Conservation (phyloP, 2,797 vertebrate species). For the Morus bassanus region DNA sequence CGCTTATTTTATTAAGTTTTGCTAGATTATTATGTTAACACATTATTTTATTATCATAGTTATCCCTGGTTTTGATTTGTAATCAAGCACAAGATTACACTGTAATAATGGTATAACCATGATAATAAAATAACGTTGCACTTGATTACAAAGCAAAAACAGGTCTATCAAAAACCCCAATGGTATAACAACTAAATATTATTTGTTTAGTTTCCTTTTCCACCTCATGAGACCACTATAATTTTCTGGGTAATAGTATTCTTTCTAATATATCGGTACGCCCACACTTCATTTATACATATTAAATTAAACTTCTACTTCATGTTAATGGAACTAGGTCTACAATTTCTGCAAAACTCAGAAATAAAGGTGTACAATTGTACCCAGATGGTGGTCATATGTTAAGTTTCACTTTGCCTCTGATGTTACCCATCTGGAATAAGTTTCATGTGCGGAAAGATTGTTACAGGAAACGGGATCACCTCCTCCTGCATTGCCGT, state of each 20-base stretch:
- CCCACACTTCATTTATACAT: slow-evolving; percentile 34
- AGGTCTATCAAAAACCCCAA: not conserved
- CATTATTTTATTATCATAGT: slow-evolving; percentile 11
- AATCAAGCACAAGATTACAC: slow-evolving; percentile 28
- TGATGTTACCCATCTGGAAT: not conserved
- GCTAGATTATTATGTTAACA: not conserved
- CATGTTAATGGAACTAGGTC: not conserved
- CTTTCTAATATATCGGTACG: not conserved
- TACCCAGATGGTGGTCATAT: not conserved
- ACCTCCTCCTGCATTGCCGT: accelerated
- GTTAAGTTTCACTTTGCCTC: not conserved
- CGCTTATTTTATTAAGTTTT: not conserved
- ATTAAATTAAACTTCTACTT: slow-evolving; percentile 37
- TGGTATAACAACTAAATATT: slow-evolving; percentile 11
- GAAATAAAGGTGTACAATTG: not conserved
- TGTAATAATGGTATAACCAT: not conserved
- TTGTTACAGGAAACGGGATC: not conserved
- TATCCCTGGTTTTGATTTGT: slow-evolving; percentile 42
- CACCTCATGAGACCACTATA: slow-evolving; percentile 38
- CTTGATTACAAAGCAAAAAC: slow-evolving; percentile 51
- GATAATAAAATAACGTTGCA: slow-evolving; percentile 22
- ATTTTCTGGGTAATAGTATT: slow-evolving; percentile 37
- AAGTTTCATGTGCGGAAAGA: accelerated
- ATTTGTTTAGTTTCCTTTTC: slow-evolving; percentile 40
- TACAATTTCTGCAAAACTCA: not conserved